Evolutionary conservation across 2,797 vertebrate species (phyloP), one percentile per base, ranked within the genome.

Genomic region (Cynopterus sphinx): DNA sequence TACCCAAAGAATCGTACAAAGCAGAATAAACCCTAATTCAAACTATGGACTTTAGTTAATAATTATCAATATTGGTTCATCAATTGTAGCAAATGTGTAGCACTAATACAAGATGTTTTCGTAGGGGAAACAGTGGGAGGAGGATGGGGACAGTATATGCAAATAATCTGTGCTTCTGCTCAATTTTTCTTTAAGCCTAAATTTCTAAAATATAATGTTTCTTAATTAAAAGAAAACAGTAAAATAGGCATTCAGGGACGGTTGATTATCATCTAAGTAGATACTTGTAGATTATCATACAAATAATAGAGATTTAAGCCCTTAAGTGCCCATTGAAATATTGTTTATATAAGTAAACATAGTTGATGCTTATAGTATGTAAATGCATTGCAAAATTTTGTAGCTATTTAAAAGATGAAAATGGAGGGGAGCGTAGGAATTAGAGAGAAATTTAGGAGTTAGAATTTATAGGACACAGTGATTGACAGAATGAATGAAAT

Each of bases 401-500:
- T 24, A 73, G 39, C 39, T n/a, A 49, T 86, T 51, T 57, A 65
- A 28, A 55, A 61, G 31, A 17, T 90, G 24, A 90, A 91, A 86
- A 51, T 94, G 15, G 75, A 71, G 43, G 78, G 17, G 24, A 73
- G 6, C 7, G n/a, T 70, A 28, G 11, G 84, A 77, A 9, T 92
- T 89, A 67, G 46, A 73, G 36, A 91, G 36, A 43, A 83, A 77
- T 90, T 73, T 87, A 68, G 24, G 41, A 79, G 17, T 68, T 84
- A 21, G n/a, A 78, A 73, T 78, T 82, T 79, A 39, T 10, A 88
- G 21, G 33, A 31, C 53, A 63, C 13, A 49, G n/a, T 67, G 24
- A 82, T 28, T 83, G 65, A 79, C 91, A 65, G 49, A 63, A 83
- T 78, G 41, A 88, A 28, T 81, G 46, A 67, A 84, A 91, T 85